Evolutionary conservation across 1,140 invertebrate species (phyloP).

Genomic region (Sitobion miscanthi): DNA sequence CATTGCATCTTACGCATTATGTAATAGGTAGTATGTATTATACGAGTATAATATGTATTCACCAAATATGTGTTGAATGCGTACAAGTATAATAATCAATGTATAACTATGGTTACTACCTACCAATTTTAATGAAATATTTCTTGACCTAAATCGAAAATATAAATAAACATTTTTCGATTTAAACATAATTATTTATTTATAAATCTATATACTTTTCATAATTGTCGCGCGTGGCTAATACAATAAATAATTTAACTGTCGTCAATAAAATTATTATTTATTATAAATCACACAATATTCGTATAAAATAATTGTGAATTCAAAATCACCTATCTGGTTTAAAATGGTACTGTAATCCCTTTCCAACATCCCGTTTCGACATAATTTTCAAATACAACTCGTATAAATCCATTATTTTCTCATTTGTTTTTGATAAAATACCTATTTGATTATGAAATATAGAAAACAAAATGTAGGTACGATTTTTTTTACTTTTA

Average conservation of each 20-base stretch:
- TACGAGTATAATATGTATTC: background rate
- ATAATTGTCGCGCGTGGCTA: too few relatives aligned
- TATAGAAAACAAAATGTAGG: background rate
- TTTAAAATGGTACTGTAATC: background rate
- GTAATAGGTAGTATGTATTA: background rate
- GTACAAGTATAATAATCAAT: background rate
- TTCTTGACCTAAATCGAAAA: background rate
- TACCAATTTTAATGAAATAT: background rate
- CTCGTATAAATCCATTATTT: background rate
- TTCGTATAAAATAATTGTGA: background rate
- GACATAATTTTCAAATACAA: too few relatives aligned
- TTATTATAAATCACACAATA: background rate
- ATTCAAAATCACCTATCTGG: too few relatives aligned
- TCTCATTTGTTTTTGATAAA: background rate
- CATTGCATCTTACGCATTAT: background rate
- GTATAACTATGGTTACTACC: background rate
- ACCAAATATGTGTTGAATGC: background rate
- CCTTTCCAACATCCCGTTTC: background rate
- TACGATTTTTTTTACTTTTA: too few relatives aligned
- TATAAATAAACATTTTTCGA: too few relatives aligned
- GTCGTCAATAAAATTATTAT: background rate
- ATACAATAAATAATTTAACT: background rate
- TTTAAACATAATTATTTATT: too few relatives aligned
- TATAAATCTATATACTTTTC: too few relatives aligned
- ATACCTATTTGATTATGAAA: background rate